Evolutionary conservation across 2,797 vertebrate genomes (phyloP), one percentile per base, ranked within the genome.

Genomic region (Telmatherina bonti): DNA sequence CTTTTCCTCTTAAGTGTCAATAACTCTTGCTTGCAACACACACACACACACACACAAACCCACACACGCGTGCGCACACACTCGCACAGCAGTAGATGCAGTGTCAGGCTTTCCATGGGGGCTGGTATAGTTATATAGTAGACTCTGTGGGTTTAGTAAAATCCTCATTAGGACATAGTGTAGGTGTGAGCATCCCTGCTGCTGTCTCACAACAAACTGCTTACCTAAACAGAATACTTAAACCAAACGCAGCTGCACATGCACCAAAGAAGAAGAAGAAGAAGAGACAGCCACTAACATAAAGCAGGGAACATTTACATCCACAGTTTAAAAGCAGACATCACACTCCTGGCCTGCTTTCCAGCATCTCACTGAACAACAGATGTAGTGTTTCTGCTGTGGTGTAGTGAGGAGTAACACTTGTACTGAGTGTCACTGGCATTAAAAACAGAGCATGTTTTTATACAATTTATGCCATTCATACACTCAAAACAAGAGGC

Each of bases 81-180:
- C 47, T 62, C 27, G 62, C 11, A 64, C 31, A 49, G 27, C 65
- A 41, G 76, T 82, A 86, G 78, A 83, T 91, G 90, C 90, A 91
- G 87, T 86, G 85, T 90, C 85, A 91, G 86, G 87, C 78, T 89
- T 91, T 89, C 90, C 79, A 82, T 53, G 58, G 80, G 78, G 89
- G 81, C 77, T 84, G 76, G 72, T 86, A 85, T 82, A 79, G 87
- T 91, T 89, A 88, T 84, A 86, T 85, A 90, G 81, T 82, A 88
- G 85, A 89, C 90, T 89, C 89, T 84, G 82, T 89, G 88, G 88
- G 85, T 92, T 92, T 88, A 84, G 88, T 88, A 88, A 90, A 92
- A 86, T 87, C 89, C 90, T 93, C 88, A 91, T 92, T 91, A 93
- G 85, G 83, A 83, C 84, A 78, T 81, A 62, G 88, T 88, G 87